Percentiles rank a stretch among this genome's conserved stretches.
Conservation (phyloP, 2,888 invertebrate species). For the Drosophila cognata region DNA sequence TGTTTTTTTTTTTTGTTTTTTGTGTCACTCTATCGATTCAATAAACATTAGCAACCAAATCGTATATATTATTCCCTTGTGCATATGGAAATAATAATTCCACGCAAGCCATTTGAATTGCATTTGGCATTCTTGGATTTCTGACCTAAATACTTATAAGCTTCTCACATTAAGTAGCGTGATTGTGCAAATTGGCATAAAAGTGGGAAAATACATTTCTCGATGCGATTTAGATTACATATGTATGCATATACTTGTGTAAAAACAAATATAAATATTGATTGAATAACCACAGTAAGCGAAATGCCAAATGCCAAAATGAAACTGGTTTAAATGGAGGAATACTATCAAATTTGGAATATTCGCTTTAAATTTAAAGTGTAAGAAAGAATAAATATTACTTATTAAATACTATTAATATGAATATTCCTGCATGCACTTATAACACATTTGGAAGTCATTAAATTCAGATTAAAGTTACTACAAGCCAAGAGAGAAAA, state of each 20-base stretch:
- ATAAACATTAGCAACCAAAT: slow-evolving; percentile 32
- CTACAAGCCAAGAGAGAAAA: background rate
- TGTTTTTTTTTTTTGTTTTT: background rate
- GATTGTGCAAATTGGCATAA: background rate
- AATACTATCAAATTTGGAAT: background rate
- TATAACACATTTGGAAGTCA: background rate
- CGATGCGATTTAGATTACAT: background rate
- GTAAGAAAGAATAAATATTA: background rate
- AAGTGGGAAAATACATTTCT: background rate
- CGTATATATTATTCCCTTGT: background rate
- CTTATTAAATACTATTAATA: background rate
- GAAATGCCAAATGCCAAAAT: no score
- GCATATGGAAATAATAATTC: slow-evolving; percentile 2
- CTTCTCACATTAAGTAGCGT: background rate
- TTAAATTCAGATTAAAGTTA: background rate
- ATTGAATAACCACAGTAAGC: background rate
- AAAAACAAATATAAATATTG: background rate
- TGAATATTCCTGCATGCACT: background rate
- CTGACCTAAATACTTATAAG: slow-evolving; percentile 1
- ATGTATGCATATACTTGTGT: background rate
- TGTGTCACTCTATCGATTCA: slow-evolving; percentile 28
- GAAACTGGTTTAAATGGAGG: background rate
- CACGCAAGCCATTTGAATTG: slow-evolving; percentile 13
- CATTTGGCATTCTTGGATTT: slow-evolving; percentile 4
- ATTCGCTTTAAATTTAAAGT: background rate